Evolutionary conservation across 2,797 vertebrate genomes (phyloP).

Genomic region (Leptatherina wallacei): DNA sequence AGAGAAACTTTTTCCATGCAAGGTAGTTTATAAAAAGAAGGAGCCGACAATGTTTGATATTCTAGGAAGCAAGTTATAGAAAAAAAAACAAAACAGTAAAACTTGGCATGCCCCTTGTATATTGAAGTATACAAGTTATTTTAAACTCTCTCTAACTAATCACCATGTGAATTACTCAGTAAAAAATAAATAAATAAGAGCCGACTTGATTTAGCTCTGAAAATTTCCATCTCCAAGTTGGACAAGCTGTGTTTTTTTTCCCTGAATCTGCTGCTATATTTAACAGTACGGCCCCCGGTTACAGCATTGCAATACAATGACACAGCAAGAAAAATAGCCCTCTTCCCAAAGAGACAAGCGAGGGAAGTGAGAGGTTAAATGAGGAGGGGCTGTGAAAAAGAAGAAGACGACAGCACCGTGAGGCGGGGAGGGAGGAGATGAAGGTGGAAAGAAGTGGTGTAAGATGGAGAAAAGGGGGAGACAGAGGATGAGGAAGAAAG

Average conservation of each 20-base stretch:
- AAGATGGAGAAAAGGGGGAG: constrained; percentile 26
- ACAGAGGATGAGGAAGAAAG: not conserved
- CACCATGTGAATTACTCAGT: not conserved
- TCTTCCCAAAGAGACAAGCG: constrained; percentile 60
- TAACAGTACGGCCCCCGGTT: not conserved
- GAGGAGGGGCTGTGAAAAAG: constrained; percentile 53
- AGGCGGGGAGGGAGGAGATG: constrained; percentile 54
- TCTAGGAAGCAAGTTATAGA: too few species aligned
- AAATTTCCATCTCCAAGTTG: not conserved
- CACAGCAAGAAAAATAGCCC: constrained; percentile 57
- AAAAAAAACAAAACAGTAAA: too few species aligned
- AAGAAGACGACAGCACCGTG: constrained; percentile 38
- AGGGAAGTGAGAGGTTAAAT: constrained; percentile 54
- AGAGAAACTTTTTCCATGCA: too few species aligned
- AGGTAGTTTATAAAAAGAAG: too few species aligned
- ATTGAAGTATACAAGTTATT: not conserved
- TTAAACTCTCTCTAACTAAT: not conserved
- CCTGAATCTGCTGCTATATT: constrained; percentile 9
- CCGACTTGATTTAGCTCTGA: not conserved
- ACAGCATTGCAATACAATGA: constrained; percentile 43
- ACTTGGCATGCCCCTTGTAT: too few species aligned
- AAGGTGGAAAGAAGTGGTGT: constrained; percentile 51
- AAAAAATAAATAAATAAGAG: too few species aligned
- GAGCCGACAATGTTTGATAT: too few species aligned
- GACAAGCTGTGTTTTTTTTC: not conserved